phyloP scores from a whole-genome alignment of 2,797 vertebrate genomes.

The Crossoptilon crossoptilon region DNA sequence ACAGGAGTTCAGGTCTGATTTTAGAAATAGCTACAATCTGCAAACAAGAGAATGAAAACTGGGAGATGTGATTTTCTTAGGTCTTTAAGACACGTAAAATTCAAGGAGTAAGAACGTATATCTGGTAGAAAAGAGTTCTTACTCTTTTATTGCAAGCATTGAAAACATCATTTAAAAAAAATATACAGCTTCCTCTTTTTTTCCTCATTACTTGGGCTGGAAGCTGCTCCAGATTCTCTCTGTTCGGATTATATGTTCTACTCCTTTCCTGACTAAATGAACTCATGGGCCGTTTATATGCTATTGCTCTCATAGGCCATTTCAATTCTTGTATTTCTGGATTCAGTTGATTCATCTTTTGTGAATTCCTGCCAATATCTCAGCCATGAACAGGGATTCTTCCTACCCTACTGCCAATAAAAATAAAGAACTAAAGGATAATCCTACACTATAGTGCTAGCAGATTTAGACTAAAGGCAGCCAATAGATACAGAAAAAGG shows the following conservation, averaged over 20 bases:
- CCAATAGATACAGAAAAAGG: rapidly evolving
- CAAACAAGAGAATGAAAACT: neutral
- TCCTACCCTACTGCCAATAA: neutral
- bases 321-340: neutral
- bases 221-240: neutral
- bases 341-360: neutral
- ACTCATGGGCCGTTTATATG: neutral
- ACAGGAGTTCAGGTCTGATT: neutral
- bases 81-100: neutral
- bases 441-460: neutral
- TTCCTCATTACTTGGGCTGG: neutral
- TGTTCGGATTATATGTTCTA: neutral
- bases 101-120: neutral
- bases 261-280: neutral
- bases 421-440: neutral
- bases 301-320: neutral
- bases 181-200: neutral
- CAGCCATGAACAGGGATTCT: neutral
- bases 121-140: neutral
- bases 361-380: neutral
- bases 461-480: neutral
- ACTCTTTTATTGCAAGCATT: neutral
- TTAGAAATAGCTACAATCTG: neutral
- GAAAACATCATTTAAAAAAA: neutral
- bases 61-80: neutral